Evolutionary conservation across 1,140 invertebrate genomes (phyloP).

Genomic region (Solenopsis fugax): DNA sequence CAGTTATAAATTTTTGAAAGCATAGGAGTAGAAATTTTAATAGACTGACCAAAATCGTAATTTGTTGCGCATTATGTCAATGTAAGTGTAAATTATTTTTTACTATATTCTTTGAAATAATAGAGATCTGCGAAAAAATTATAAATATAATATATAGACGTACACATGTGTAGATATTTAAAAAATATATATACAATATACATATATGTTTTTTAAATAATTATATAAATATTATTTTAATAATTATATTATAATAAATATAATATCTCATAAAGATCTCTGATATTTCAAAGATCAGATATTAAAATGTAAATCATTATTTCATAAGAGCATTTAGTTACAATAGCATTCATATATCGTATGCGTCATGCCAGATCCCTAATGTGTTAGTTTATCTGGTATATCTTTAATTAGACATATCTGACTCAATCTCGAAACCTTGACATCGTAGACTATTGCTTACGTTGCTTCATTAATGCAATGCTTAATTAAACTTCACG

Average conservation of each 20-base stretch:
- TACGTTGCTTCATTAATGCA: conserved; percentile 65
- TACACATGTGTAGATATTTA: too few relatives aligned
- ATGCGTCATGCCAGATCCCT: not conserved
- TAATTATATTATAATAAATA: not conserved
- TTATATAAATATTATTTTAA: not conserved
- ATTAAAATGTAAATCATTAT: not conserved
- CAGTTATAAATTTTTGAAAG: too few relatives aligned
- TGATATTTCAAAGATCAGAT: not conserved
- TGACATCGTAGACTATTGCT: conserved; percentile 50
- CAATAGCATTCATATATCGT: not conserved
- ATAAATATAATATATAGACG: not conserved
- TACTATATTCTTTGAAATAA: not conserved
- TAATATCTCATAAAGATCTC: not conserved
- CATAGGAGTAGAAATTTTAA: too few relatives aligned
- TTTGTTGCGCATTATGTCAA: too few relatives aligned
- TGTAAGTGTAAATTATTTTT: not conserved
- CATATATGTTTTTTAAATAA: not conserved
- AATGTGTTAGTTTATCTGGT: conserved; percentile 22
- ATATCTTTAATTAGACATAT: conserved; percentile 38
- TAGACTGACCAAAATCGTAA: too few relatives aligned
- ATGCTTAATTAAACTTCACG: conserved; percentile 62
- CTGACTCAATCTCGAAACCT: conserved; percentile 55
- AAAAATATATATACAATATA: too few relatives aligned
- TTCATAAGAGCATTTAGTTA: not conserved
- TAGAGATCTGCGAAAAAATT: not conserved